These are phyloP conservation scores for Lepidonotus clava DNA, from an alignment of 2,888 invertebrate species.

Conservation along the genomic window DNA sequence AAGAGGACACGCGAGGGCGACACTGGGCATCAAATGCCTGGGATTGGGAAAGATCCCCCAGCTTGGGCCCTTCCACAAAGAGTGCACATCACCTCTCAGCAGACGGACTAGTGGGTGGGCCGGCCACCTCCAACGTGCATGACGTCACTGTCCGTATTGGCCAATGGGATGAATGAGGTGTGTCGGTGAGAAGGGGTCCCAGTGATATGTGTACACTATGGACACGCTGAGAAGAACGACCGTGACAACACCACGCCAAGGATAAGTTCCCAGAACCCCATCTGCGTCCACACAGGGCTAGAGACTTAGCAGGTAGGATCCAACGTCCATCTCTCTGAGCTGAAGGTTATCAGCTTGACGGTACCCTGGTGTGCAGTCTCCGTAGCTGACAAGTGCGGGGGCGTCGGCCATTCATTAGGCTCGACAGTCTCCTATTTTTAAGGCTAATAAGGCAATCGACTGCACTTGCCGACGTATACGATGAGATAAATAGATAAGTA, in stretches of 20 bases:
- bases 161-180: constrained; percentile 19
- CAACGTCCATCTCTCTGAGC: not conserved
- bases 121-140: not conserved
- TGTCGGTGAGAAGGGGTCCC: not conserved
- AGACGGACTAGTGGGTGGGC: too few relatives aligned
- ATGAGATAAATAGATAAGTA: too few relatives aligned
- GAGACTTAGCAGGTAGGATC: not conserved
- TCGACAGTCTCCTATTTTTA: too few relatives aligned
- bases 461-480: too few relatives aligned
- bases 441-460: too few relatives aligned
- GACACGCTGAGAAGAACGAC: not conserved
- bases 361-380: too few relatives aligned
- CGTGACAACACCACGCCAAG: not conserved
- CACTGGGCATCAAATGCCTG: not conserved
- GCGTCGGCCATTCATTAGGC: too few relatives aligned
- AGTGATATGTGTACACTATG: not conserved
- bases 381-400: too few relatives aligned
- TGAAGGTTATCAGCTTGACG: too few relatives aligned
- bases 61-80: not conserved
- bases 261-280: not conserved
- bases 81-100: not conserved
- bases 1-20: not conserved
- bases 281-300: not conserved
- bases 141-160: not conserved
- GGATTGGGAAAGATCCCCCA: not conserved